Base-by-base conservation (phyloP, 2,797 vertebrate genomes). In the Crenichthys baileyi region DNA sequence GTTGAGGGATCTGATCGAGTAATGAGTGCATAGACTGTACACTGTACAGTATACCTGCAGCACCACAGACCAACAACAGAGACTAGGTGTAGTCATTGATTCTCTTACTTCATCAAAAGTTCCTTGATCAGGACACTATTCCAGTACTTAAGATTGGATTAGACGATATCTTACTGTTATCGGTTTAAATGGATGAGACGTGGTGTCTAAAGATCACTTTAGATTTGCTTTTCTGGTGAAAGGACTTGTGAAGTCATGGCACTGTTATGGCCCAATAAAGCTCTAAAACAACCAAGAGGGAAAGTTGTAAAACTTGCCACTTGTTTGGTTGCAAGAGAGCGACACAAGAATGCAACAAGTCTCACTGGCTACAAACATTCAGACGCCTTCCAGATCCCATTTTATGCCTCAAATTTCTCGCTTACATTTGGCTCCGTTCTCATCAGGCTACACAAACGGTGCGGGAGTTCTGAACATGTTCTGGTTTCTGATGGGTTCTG, bases 291-390 rank as follows among this genome's bases (percentile, higher is more conserved):
- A 87, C 85, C 87, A 63, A 84, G 77, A 44, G 41, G 68, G 58
- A 51, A 81, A 86, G 89, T 55, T 90, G 81, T 89, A 86, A 78
- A 89, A 91, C 79, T 84, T 76, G 70, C n/a, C 22, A 67, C 63
- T 41, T 65, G 65, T 12, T 24, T 15, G 24, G 65, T 68, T 68
- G 24, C 55, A 56, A 56, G 55, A 56, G 55, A 56, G 76, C 68
- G 76, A 79, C 72, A 72, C 31, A 87, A 83, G 76, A 90, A 91
- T 84, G 74, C 77, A 70, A 58, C 80, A 89, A 46, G 72, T 65
- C 29, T 75, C 63, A 41, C 22, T 22, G 39, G 36, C 36, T 22
- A 9, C 36, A 67, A 67, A 67, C 63, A 39, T 41, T 41, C 36
- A 67, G 67, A 63, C 18, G 60, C 68, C 63, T 20, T 50, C 72